Percentiles rank a stretch among this genome's conserved stretches.
Conservation (phyloP, 1,140 invertebrate genomes). For the Macrosteles quadrilineatus region DNA sequence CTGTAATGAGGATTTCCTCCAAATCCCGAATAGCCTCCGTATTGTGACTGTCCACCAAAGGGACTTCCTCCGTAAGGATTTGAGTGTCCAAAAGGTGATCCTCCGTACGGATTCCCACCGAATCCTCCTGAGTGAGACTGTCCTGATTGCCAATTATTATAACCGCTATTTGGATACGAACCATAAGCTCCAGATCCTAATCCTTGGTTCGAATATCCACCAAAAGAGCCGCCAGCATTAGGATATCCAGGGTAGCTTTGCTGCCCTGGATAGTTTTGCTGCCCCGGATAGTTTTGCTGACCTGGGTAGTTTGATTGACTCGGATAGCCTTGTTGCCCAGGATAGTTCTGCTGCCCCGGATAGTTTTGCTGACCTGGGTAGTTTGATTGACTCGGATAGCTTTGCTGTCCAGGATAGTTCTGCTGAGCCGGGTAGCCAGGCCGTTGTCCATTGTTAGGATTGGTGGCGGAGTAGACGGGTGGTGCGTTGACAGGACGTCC, state of each 20-base stretch:
- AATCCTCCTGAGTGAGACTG: background rate
- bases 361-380: background rate
- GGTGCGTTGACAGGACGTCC: constrained; percentile 7
- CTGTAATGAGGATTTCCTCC: background rate
- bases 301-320: background rate
- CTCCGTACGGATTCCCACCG: background rate
- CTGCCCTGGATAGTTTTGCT: background rate
- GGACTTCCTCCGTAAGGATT: constrained; percentile 5
- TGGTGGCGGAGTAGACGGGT: background rate
- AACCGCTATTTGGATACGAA: background rate
- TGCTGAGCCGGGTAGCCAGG: background rate
- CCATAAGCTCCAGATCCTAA: background rate
- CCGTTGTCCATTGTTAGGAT: background rate
- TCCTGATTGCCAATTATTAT: background rate
- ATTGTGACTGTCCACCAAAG: background rate
- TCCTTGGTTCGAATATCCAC: background rate
- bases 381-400: background rate
- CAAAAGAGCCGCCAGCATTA: background rate
- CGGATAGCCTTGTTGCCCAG: background rate
- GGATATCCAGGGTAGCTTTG: background rate
- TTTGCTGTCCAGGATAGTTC: background rate
- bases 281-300: background rate
- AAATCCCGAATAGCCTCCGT: background rate
- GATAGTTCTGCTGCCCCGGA: background rate
- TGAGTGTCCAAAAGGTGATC: constrained; percentile 7